Conservation (phyloP, 2,113 vertebrate genomes). For the Lutjanus erythropterus region DNA sequence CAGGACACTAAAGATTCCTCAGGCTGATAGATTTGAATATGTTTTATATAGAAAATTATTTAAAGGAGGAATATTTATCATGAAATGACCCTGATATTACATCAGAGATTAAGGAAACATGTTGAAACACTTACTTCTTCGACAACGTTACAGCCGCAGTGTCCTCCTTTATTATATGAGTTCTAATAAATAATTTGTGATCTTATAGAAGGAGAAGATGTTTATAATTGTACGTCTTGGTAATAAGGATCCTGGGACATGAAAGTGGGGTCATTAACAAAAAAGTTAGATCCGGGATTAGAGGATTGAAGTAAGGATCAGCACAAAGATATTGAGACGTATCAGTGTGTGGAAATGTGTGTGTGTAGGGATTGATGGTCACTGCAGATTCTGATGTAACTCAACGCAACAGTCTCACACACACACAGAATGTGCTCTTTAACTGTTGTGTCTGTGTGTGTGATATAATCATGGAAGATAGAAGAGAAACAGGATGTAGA, state of each 20-base stretch:
- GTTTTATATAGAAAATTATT: background rate
- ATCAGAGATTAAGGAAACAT: too few relatives aligned
- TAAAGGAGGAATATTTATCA: too few relatives aligned
- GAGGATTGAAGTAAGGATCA: background rate
- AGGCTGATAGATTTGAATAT: background rate
- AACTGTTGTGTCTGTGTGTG: background rate
- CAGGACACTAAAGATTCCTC: background rate
- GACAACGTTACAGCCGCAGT: too few relatives aligned
- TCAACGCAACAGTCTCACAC: conserved; percentile 33
- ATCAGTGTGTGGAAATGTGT: background rate
- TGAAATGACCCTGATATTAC: too few relatives aligned
- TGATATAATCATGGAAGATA: background rate
- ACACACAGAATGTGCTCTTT: conserved; percentile 14
- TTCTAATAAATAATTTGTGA: too few relatives aligned
- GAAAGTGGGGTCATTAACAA: background rate
- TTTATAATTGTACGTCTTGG: background rate
- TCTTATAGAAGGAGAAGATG: too few relatives aligned
- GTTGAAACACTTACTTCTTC: too few relatives aligned
- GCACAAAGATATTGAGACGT: background rate
- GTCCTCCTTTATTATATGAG: too few relatives aligned
- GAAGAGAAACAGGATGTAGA: background rate
- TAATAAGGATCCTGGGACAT: background rate
- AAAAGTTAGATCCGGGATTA: background rate
- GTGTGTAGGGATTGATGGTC: conserved; percentile 12
- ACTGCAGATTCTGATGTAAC: conserved; percentile 62